Evolutionary conservation across 2,113 vertebrate genomes (phyloP).

Genomic region (Labeo catla): DNA sequence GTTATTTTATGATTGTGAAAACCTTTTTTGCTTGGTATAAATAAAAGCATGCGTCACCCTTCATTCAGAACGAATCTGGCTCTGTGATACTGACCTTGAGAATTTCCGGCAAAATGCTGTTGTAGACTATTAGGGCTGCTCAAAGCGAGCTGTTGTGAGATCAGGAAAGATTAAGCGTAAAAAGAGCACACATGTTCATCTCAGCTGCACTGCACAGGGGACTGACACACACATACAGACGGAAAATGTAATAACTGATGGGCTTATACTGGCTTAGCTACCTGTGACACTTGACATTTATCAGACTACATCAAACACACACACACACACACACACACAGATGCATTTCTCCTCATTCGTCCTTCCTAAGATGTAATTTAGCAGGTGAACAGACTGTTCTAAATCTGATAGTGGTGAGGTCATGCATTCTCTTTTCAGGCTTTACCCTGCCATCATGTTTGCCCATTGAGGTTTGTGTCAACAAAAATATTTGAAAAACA

Average conservation of each 20-base stretch:
- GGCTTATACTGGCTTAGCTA: constrained; percentile 55
- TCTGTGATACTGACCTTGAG: constrained; percentile 4
- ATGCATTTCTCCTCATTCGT: constrained; percentile 4
- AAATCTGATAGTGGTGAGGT: constrained; percentile 32
- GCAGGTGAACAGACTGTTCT: constrained; percentile 8
- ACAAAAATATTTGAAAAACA: neutral
- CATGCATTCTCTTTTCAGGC: neutral
- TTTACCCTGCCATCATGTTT: neutral
- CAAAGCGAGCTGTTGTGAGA: constrained; percentile 5
- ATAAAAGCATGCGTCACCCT: neutral
- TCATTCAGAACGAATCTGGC: neutral
- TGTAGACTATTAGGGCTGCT: constrained; percentile 1
- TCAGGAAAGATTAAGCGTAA: constrained; percentile 13
- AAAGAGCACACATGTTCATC: neutral
- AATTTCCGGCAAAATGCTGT: neutral
- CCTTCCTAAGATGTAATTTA: neutral
- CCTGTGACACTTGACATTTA: constrained; percentile 64
- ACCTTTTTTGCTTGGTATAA: neutral
- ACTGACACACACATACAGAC: constrained; percentile 39
- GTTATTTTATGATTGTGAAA: neutral
- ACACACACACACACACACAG: neutral
- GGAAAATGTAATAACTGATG: constrained; percentile 60
- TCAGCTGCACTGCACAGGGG: neutral
- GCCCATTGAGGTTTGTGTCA: neutral
- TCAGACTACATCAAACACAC: constrained; percentile 50